Conservation (phyloP, 2,888 invertebrate genomes). For the Phengaris alcon region DNA sequence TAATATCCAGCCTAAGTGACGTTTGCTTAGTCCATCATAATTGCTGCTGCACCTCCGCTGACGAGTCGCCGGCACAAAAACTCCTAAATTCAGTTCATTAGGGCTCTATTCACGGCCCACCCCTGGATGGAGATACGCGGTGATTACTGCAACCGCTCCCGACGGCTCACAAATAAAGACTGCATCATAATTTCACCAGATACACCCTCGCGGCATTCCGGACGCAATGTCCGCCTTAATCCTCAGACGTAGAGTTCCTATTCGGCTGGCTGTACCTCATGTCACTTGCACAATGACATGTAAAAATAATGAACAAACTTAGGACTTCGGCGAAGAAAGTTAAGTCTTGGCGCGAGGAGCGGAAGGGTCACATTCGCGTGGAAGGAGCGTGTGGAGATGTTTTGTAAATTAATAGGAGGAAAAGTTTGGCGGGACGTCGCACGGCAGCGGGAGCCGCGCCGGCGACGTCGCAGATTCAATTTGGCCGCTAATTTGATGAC, state of each 20-base stretch:
- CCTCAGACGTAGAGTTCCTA: slow-evolving; percentile 54
- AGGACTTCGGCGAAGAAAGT: slow-evolving; percentile 51
- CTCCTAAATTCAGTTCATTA: slow-evolving; percentile 80
- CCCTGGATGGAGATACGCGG: slow-evolving; percentile 79
- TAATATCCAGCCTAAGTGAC: slow-evolving; percentile 46
- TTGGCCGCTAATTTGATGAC: slow-evolving; percentile 79
- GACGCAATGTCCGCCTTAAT: slow-evolving; percentile 60
- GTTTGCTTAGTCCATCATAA: slow-evolving; percentile 76
- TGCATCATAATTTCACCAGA: slow-evolving; percentile 80
- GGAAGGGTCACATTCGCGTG: slow-evolving; percentile 57
- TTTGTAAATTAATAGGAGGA: slow-evolving; percentile 79
- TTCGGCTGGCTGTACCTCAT: slow-evolving; percentile 50
- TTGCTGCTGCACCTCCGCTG: slow-evolving; percentile 75
- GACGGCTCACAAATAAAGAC: slow-evolving; percentile 80
- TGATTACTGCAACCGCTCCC: slow-evolving; percentile 80
- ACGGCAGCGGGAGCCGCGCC: slow-evolving; percentile 63
- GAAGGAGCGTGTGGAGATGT: slow-evolving; percentile 57
- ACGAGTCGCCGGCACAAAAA: slow-evolving; percentile 76
- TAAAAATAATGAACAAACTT: slow-evolving; percentile 80
- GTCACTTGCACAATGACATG: slow-evolving; percentile 79
- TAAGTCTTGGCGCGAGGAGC: slow-evolving; percentile 51
- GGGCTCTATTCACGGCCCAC: slow-evolving; percentile 77
- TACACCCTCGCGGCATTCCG: slow-evolving; percentile 60
- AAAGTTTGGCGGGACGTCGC: slow-evolving; percentile 75
- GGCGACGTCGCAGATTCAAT: slow-evolving; percentile 79